phyloP scores from a whole-genome alignment of 2,888 invertebrate genomes.

The Gortyna flavago region DNA sequence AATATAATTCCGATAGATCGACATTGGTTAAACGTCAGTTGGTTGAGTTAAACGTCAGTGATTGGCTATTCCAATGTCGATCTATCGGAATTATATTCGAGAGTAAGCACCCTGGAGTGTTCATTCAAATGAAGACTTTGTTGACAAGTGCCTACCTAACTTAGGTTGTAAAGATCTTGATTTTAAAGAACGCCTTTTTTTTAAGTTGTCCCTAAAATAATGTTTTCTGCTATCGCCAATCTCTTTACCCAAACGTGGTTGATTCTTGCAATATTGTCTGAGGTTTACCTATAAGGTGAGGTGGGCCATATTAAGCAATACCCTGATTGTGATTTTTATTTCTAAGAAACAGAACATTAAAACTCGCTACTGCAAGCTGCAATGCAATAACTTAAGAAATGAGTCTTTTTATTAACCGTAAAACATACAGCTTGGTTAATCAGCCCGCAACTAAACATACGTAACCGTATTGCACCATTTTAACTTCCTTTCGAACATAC shows the following conservation, averaged over 20 bases:
- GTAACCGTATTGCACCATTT: slow-evolving; percentile 51
- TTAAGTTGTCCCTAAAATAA: not conserved
- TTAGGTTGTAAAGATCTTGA: not conserved
- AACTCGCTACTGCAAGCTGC: not conserved
- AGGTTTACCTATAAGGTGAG: not conserved
- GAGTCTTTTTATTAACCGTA: slow-evolving; percentile 20
- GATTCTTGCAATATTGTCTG: not conserved
- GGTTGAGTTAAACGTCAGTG: no score
- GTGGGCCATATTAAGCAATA: not conserved
- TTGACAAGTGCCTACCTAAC: not conserved
- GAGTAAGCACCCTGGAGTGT: no score
- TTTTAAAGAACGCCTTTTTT: not conserved
- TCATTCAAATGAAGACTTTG: not conserved
- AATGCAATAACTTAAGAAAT: slow-evolving; percentile 9
- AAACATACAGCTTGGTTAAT: slow-evolving; percentile 35
- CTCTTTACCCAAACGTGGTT: not conserved
- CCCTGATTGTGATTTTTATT: not conserved
- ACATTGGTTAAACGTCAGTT: no score
- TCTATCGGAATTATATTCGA: no score
- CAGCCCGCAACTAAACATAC: slow-evolving; percentile 32
- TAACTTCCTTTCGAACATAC: slow-evolving; percentile 17
- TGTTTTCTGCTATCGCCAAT: not conserved
- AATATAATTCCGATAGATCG: no score
- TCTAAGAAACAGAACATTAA: not conserved
- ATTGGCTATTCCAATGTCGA: no score